Evolutionary conservation across 2,888 invertebrate genomes (phyloP).

Genomic region (Cremastobaeus sp.): DNA sequence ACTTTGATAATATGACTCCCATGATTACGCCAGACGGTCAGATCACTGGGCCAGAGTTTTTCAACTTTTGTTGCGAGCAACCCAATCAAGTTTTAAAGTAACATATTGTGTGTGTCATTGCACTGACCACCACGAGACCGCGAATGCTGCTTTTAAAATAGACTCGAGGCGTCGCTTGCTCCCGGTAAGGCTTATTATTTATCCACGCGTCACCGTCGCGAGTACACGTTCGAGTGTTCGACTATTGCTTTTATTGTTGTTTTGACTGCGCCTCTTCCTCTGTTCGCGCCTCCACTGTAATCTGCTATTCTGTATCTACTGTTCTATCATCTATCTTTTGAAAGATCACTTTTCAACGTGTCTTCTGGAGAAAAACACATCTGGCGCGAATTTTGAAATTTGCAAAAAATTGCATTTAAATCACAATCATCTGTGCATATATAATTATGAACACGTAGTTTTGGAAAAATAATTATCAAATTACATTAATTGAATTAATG

Average conservation of each 20-base stretch:
- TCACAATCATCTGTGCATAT: no score
- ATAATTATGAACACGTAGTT: no score
- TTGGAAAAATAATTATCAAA: no score
- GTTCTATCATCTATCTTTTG: not conserved
- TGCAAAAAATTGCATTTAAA: not conserved
- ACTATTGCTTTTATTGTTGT: not conserved
- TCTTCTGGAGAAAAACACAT: no score
- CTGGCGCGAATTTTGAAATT: not conserved
- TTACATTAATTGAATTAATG: no score
- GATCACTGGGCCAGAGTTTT: no score
- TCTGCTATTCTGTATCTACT: not conserved
- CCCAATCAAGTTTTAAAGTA: slow-evolving; percentile 37
- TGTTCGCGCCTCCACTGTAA: not conserved
- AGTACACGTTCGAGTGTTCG: slow-evolving; percentile 1
- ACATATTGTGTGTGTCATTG: slow-evolving; percentile 56
- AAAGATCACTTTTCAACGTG: not conserved
- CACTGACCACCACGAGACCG: slow-evolving; percentile 32
- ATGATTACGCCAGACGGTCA: slow-evolving; percentile 23
- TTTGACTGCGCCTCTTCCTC: not conserved
- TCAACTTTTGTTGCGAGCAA: slow-evolving; percentile 17
- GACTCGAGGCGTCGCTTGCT: slow-evolving; percentile 35
- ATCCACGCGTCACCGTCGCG: slow-evolving; percentile 20
- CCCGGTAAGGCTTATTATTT: slow-evolving; percentile 20
- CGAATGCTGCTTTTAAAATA: slow-evolving; percentile 50
- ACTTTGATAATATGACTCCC: slow-evolving; percentile 53